Percentiles rank a stretch among this genome's conserved stretches.
Conservation (phyloP, 1,140 invertebrate genomes). For the Psix sp. region DNA sequence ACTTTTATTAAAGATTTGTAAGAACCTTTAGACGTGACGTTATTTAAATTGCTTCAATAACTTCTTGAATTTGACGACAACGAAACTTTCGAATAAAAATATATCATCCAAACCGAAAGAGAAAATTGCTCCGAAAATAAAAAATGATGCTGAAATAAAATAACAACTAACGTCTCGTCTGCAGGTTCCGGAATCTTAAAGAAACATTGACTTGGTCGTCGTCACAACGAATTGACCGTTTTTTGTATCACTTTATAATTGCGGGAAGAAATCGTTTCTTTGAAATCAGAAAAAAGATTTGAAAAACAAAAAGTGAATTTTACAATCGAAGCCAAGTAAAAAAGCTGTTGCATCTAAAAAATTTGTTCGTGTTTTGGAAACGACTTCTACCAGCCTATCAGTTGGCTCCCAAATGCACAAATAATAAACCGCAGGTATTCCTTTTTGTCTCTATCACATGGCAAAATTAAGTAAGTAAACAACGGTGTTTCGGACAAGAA, state of each 20-base stretch:
- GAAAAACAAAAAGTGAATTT: conserved; percentile 21
- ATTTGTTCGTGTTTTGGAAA: conserved; percentile 13
- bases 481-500: conserved; percentile 49
- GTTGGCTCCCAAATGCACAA: conserved; percentile 70
- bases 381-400: conserved; percentile 70
- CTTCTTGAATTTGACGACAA: no score
- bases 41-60: no score
- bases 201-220: conserved; percentile 44
- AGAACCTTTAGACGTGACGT: no score
- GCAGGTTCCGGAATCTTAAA: conserved; percentile 3
- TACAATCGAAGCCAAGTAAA: no score
- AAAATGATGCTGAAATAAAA: conserved; percentile 2
- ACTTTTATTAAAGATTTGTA: conserved; percentile 60
- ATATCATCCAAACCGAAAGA: no score
- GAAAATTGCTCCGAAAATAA: not conserved
- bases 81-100: no score
- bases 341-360: conserved; percentile 6
- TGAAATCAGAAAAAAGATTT: conserved; percentile 20
- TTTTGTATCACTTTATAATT: conserved; percentile 71
- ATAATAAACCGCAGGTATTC: conserved; percentile 16
- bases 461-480: conserved; percentile 69
- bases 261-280: conserved; percentile 66
- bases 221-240: conserved; percentile 58
- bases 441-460: conserved; percentile 65
- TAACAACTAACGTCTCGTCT: no score